phyloP scores from a whole-genome alignment of 2,113 vertebrate species.

The crab-eating macaque (Macaca fascicularis) region DNA sequence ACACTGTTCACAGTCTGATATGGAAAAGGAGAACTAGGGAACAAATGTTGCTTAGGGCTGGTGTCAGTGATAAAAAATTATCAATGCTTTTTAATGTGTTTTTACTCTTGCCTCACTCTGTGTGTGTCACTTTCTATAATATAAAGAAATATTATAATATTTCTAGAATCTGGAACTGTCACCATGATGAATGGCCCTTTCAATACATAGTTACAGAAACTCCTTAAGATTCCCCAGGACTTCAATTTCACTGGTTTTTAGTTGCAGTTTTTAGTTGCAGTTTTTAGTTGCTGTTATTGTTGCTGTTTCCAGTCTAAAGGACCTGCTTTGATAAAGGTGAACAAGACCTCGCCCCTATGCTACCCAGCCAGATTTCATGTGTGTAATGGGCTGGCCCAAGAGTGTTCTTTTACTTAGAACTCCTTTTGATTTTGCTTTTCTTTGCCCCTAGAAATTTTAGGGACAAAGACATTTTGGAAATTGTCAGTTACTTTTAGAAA shows the following conservation, averaged over 20 bases:
- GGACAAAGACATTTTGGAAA: neutral
- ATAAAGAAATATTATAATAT: too few relatives aligned
- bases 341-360: neutral
- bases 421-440: neutral
- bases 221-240: neutral
- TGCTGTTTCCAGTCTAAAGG: neutral
- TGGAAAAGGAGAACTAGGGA: slow-evolving; percentile 39
- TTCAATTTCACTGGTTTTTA: neutral
- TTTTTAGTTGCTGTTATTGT: neutral
- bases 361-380: neutral
- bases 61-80: slow-evolving; percentile 10
- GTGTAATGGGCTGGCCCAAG: neutral
- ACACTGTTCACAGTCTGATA: neutral
- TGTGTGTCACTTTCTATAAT: slow-evolving; percentile 24
- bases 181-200: slow-evolving; percentile 37
- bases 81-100: neutral
- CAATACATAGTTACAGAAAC: neutral
- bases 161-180: neutral
- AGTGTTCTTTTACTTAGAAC: neutral
- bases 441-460: neutral
- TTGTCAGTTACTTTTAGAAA: slow-evolving; percentile 29
- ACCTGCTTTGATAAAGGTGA: neutral
- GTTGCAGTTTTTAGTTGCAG: neutral
- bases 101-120: slow-evolving; percentile 7
- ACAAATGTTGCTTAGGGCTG: neutral